Evolutionary conservation across 1,140 invertebrate genomes (phyloP).

Genomic region (Drosophila miranda): DNA sequence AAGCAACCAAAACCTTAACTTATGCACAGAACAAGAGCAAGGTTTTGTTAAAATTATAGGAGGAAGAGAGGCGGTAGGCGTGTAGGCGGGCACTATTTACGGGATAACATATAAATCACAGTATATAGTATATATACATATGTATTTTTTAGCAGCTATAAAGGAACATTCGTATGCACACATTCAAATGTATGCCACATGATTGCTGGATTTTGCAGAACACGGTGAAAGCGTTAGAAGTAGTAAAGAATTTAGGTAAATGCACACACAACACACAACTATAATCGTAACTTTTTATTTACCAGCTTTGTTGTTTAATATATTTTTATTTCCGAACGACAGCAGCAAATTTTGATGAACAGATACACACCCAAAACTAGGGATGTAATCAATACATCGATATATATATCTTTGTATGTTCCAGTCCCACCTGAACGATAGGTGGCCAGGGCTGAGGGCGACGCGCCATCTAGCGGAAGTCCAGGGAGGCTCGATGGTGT

Average conservation of each 20-base stretch:
- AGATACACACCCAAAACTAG: constrained; percentile 64
- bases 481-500: too few relatives aligned
- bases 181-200: constrained; percentile 14
- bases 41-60: constrained; percentile 9
- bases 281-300: constrained; percentile 45
- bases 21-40: constrained; percentile 27
- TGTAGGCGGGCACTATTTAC: background rate
- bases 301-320: constrained; percentile 46
- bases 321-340: constrained; percentile 37
- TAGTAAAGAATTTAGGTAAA: constrained; percentile 29
- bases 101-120: too few relatives aligned
- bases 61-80: too few relatives aligned
- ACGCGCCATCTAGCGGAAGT: too few relatives aligned
- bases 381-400: too few relatives aligned
- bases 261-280: constrained; percentile 62
- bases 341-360: background rate
- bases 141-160: constrained; percentile 15
- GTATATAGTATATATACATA: background rate
- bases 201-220: constrained; percentile 2
- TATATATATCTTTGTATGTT: too few relatives aligned
- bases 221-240: constrained; percentile 8
- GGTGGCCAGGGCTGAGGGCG: too few relatives aligned
- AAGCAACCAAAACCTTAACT: constrained; percentile 35
- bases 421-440: too few relatives aligned
- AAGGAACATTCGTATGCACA: background rate